phyloP scores from a whole-genome alignment of 2,113 vertebrate species.

The Danionella cerebrum region DNA sequence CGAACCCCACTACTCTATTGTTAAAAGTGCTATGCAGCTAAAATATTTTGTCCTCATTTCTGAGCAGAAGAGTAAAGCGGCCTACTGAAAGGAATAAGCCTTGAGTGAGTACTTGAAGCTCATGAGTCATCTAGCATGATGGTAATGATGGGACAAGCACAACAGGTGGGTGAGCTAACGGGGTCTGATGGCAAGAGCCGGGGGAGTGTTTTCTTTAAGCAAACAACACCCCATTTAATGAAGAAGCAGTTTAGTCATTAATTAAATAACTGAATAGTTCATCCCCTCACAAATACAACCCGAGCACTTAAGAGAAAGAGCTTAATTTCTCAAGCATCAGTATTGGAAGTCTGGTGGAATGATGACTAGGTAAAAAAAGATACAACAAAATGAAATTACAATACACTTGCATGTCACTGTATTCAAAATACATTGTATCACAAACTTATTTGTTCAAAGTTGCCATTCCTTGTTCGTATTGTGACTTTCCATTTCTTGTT shows the following conservation, averaged over 20 bases:
- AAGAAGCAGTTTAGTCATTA: slow-evolving; percentile 51
- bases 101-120: slow-evolving; percentile 27
- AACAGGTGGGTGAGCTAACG: slow-evolving; percentile 42
- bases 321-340: background rate
- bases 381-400: background rate
- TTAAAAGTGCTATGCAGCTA: too few species aligned
- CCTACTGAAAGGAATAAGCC: background rate
- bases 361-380: background rate
- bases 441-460: too few species aligned
- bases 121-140: slow-evolving; percentile 44
- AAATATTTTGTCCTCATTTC: too few species aligned
- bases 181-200: slow-evolving; percentile 39
- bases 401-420: too few species aligned
- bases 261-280: slow-evolving; percentile 42
- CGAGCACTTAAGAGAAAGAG: background rate
- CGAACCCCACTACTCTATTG: too few species aligned
- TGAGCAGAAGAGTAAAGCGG: too few species aligned
- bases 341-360: background rate
- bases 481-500: too few species aligned
- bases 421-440: too few species aligned
- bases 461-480: too few species aligned
- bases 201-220: slow-evolving; percentile 54
- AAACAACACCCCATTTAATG: slow-evolving; percentile 48
- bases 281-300: slow-evolving; percentile 5
- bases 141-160: slow-evolving; percentile 12